phyloP scores from a whole-genome alignment of 2,888 invertebrate genomes.

The Stenchaetothrips biformis region DNA sequence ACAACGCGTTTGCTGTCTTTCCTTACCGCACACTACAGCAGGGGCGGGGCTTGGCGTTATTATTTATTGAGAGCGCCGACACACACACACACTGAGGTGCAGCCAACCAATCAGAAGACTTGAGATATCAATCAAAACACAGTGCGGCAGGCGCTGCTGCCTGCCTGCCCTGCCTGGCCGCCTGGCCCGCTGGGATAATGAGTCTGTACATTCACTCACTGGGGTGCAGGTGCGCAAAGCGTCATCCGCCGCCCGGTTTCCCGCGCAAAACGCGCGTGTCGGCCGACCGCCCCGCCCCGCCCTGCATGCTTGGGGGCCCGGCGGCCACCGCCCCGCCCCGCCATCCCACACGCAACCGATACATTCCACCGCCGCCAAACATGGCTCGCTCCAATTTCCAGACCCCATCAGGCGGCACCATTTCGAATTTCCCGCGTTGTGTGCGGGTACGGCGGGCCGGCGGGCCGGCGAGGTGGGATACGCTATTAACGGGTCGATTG shows the following conservation, averaged over 20 bases:
- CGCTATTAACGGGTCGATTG: not conserved
- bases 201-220: too few species aligned
- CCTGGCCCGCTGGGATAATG: too few species aligned
- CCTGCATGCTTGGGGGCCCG: too few species aligned
- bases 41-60: not conserved
- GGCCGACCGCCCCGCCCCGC: too few species aligned
- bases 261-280: too few species aligned
- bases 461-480: not conserved
- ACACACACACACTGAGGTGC: not conserved
- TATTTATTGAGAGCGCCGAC: conserved; percentile 1
- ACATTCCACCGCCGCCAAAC: not conserved
- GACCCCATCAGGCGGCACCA: not conserved
- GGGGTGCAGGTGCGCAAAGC: too few species aligned
- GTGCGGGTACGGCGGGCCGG: not conserved
- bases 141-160: not conserved
- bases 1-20: not conserved
- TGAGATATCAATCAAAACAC: conserved; percentile 21
- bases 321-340: not conserved
- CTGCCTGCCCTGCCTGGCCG: not conserved
- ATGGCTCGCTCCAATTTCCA: not conserved
- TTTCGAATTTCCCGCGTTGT: not conserved
- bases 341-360: not conserved
- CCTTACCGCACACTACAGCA: not conserved
- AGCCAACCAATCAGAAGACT: not conserved
- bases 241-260: too few species aligned